These are phyloP conservation scores for Mus musculus DNA, from an alignment of 2,113 vertebrate genomes.

Conservation along the genomic window GRCm39 chr12:3268001-3268500, in stretches of 20 bases:
- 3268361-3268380: background rate
- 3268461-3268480: background rate
- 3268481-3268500: background rate
- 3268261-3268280: background rate
- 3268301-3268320: background rate
- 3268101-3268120: background rate
- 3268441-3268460: background rate
- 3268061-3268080: background rate
- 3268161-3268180: background rate
- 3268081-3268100: background rate
- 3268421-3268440: background rate
- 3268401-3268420: background rate
- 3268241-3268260: background rate
- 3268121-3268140: background rate
- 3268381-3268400: too few species aligned
- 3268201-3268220: background rate
- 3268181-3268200: too few species aligned
- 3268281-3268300: background rate
- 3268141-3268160: background rate
- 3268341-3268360: background rate
- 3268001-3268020: too few species aligned
- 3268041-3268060: too few species aligned
- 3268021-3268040: too few species aligned
- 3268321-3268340: background rate
- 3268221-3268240: background rate